These are phyloP conservation scores for Philaethria dido DNA, from an alignment of 2,888 invertebrate genomes.

Conservation along the genomic window DNA sequence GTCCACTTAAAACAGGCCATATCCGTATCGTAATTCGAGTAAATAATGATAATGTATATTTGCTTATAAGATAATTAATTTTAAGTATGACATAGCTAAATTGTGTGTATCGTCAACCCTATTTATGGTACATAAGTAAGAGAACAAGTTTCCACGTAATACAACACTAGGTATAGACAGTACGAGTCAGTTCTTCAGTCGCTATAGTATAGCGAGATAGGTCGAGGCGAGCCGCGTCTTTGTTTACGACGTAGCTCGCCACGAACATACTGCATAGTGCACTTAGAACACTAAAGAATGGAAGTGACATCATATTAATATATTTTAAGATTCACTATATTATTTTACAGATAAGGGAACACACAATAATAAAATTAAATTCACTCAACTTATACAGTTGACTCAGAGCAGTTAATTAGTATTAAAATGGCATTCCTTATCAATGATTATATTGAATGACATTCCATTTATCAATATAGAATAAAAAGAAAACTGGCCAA, in stretches of 20 bases:
- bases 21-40: neutral
- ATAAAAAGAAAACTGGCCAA: neutral
- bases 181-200: slow-evolving; percentile 46
- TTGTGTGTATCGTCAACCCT: slow-evolving; percentile 8
- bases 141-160: slow-evolving; percentile 21
- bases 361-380: neutral
- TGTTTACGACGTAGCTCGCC: slow-evolving; percentile 43
- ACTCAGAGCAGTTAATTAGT: too few species aligned
- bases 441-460: too few species aligned
- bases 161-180: slow-evolving; percentile 43
- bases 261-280: slow-evolving; percentile 24
- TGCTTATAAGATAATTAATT: neutral
- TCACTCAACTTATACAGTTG: neutral
- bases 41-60: slow-evolving; percentile 3
- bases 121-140: slow-evolving; percentile 13
- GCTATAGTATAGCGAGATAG: slow-evolving; percentile 41
- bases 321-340: neutral
- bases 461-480: neutral
- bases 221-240: slow-evolving; percentile 45
- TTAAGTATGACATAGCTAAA: neutral
- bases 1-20: slow-evolving; percentile 7
- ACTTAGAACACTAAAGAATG: slow-evolving; percentile 22
- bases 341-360: too few species aligned
- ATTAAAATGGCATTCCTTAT: too few species aligned
- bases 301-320: neutral